phyloP scores from a whole-genome alignment of 64 coral and sea anemone genomes.

The Dendronephthya gigantea region DNA sequence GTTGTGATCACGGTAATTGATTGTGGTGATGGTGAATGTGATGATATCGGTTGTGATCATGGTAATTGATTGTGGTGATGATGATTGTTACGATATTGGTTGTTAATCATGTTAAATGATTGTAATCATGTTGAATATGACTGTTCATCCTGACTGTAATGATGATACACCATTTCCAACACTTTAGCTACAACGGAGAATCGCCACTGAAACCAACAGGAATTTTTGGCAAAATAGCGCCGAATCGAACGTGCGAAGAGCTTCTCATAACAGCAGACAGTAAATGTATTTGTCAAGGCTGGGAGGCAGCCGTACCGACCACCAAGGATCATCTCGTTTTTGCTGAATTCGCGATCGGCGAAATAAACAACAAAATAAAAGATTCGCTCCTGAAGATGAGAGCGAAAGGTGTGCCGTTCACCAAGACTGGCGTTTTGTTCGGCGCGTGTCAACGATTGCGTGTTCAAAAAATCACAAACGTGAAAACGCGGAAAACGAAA shows the following conservation, averaged over 20 bases:
- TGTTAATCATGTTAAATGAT: too few species aligned
- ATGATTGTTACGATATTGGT: too few species aligned
- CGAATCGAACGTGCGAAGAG: constrained; percentile 25
- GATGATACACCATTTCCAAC: background rate
- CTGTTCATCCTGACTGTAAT: too few species aligned
- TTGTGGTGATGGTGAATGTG: too few species aligned
- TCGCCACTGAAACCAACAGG: background rate
- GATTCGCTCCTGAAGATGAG: background rate
- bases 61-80: too few species aligned
- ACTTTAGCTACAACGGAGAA: background rate
- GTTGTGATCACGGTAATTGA: too few species aligned
- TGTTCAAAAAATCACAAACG: constrained; percentile 27
- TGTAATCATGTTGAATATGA: too few species aligned
- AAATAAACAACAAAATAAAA: constrained; percentile 54
- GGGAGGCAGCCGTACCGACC: constrained; percentile 49
- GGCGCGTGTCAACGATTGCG: constrained; percentile 41
- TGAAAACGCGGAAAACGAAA: constrained; percentile 24
- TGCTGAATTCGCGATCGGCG: constrained; percentile 63
- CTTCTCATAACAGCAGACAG: constrained; percentile 23
- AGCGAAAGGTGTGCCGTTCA: background rate
- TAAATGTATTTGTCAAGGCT: constrained; percentile 34
- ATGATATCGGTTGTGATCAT: too few species aligned
- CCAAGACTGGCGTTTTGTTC: background rate
- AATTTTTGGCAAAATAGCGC: background rate
- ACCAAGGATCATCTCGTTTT: constrained; percentile 37